A percentile compares a stretch with the other conserved stretches of the same genome.
These are phyloP conservation scores for Passerina amoena DNA, from an alignment of 2,113 vertebrate genomes.

Conservation along the genomic window DNA sequence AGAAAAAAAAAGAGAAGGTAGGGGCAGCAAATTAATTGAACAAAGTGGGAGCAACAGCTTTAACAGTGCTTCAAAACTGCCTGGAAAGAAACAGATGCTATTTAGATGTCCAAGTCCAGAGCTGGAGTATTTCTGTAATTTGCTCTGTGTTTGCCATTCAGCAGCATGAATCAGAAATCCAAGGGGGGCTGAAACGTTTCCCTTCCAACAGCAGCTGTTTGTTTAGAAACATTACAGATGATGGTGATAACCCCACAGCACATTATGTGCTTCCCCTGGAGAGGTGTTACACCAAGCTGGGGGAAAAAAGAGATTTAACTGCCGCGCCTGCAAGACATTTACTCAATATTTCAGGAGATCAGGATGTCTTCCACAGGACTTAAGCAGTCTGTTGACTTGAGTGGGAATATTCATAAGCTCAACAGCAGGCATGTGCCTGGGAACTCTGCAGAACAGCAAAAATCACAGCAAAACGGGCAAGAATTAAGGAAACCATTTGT, in stretches of 20 bases:
- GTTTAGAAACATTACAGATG: slow-evolving; percentile 38
- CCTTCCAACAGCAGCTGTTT: slow-evolving; percentile 50
- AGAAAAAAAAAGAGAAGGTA: rapidly evolving
- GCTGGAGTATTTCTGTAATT: slow-evolving; percentile 18
- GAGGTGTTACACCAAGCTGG: slow-evolving; percentile 10
- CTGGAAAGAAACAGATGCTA: slow-evolving; percentile 20
- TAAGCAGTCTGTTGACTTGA: not conserved
- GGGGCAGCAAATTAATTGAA: not conserved
- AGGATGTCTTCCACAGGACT: not conserved
- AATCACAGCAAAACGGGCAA: not conserved
- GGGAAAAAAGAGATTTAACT: slow-evolving; percentile 43
- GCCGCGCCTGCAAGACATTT: slow-evolving; percentile 34
- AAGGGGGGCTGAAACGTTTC: slow-evolving; percentile 40
- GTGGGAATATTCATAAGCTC: slow-evolving; percentile 21
- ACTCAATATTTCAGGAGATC: slow-evolving; percentile 52
- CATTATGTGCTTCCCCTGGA: slow-evolving; percentile 32
- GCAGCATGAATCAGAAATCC: slow-evolving; percentile 45
- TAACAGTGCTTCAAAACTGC: not conserved
- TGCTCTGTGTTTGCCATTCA: slow-evolving; percentile 12
- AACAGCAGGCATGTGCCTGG: not conserved
- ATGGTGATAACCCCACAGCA: not conserved
- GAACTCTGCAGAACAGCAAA: slow-evolving; percentile 8
- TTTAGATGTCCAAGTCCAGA: not conserved
- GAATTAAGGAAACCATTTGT: not conserved
- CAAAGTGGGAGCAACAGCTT: not conserved